Base-by-base conservation (phyloP, 1,140 invertebrate genomes). In the Oscheius sp. region DNA sequence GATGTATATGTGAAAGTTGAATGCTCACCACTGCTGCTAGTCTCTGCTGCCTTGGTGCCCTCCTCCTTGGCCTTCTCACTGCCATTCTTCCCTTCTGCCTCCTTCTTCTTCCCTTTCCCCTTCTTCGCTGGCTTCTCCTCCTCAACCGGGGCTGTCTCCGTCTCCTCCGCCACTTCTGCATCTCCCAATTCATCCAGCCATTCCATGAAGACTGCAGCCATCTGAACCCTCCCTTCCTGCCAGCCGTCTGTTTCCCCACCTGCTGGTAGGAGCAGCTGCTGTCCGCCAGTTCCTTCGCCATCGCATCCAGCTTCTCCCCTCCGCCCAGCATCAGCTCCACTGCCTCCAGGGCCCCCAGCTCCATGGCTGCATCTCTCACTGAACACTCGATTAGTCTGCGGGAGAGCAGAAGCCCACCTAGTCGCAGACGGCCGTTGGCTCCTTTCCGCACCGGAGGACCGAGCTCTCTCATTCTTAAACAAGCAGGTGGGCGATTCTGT, bases 181-280 rank as follows among this genome's bases (percentile, higher is more conserved):
- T 63, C 61, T 13, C 61, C 61, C 4, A 63, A 26, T 34, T 34
- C 36, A 13, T 63, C 36, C 18, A 63, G 31, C 61, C 61, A 63
- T 32, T 63, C 61, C 10, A n/a, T n/a, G 18, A n/a, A 36, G 4
- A 63, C 15, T 13, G 31, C 35, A 7, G 29, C 61, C 35, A 63
- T 13, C 61, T 59, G 55, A 59, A 59, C n/a, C n/a, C 38, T 42
- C 7, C 38, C n/a, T 42, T 42, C n/a, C 38, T n/a, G n/a, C n/a
- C n/a, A n/a, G n/a, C n/a, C n/a, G n/a, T 42, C 38, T 42, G 7
- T n/a, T 7, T 10, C n/a, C n/a, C 38, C n/a, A 42, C 38, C 38
- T 55, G 49, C 49, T 55, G 49, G 28, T 55, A 55, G 23, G 7
- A 7, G 28, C 49, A 55, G 49, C 49, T 20, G 49, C 28, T 7